Percentiles rank a stretch among this genome's conserved stretches.
Evolutionary conservation across 2,888 invertebrate species (phyloP).

Genomic region (Scrobipalpa costella): DNA sequence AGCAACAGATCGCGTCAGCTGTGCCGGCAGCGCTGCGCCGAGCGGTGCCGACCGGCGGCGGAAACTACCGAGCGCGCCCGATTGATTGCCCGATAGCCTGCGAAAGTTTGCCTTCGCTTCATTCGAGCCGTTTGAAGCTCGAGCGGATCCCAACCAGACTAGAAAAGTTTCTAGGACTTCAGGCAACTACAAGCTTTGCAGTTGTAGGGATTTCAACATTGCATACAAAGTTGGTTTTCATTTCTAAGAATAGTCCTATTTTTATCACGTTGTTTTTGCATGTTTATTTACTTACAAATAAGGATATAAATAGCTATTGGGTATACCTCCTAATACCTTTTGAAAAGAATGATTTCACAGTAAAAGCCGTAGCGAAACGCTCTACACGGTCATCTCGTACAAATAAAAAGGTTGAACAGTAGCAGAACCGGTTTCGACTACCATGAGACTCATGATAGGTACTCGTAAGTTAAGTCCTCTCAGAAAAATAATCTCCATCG

Average conservation of each 20-base stretch:
- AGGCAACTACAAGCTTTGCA: not conserved
- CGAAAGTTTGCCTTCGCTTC: conserved; percentile 26
- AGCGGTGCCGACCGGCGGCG: conserved; percentile 50
- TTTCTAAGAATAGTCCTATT: not conserved
- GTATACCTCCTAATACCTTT: too few relatives aligned
- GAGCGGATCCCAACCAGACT: conserved; percentile 8
- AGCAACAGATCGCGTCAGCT: conserved; percentile 78
- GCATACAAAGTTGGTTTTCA: not conserved
- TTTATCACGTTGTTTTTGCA: too few relatives aligned
- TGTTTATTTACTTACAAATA: not conserved
- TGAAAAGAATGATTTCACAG: too few relatives aligned
- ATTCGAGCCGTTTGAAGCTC: not conserved
- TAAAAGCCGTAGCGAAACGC: not conserved
- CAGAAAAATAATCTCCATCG: not conserved
- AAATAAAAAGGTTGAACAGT: not conserved
- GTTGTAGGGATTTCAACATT: conserved; percentile 3
- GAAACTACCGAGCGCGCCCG: conserved; percentile 31
- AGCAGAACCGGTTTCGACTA: not conserved
- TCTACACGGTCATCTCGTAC: not conserved
- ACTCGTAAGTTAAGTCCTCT: not conserved
- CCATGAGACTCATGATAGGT: not conserved
- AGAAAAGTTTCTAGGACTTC: conserved; percentile 12
- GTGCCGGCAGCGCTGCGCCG: conserved; percentile 38
- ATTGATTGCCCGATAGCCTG: conserved; percentile 47
- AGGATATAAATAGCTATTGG: too few relatives aligned